phyloP scores from a whole-genome alignment of 2,113 vertebrate genomes.

The Dinomys branickii region DNA sequence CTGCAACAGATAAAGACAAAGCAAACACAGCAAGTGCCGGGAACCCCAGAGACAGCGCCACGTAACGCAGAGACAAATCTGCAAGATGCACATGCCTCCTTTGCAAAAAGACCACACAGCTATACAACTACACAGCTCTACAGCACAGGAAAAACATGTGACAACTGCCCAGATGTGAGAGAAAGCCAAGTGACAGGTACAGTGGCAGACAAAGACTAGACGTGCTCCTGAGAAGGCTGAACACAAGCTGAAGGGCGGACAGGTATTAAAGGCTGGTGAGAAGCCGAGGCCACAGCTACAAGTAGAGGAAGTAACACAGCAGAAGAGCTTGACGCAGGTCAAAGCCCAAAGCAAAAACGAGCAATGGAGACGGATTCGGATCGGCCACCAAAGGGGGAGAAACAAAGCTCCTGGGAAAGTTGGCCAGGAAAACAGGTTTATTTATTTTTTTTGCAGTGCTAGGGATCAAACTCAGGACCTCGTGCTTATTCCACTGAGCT shows the following conservation, averaged over 20 bases:
- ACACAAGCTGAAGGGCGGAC: not conserved
- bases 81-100: not conserved
- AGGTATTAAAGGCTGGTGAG: not conserved
- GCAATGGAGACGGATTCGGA: not conserved
- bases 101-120: not conserved
- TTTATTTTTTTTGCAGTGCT: no score
- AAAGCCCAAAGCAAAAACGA: not conserved
- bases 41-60: not conserved
- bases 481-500: no score
- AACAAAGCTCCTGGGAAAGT: not conserved
- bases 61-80: not conserved
- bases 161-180: not conserved
- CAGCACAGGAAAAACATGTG: not conserved
- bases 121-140: not conserved
- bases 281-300: not conserved
- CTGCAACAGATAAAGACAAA: not conserved
- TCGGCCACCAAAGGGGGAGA: not conserved
- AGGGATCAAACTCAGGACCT: no score
- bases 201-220: not conserved
- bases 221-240: not conserved
- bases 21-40: conserved; percentile 85
- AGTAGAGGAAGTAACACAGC: not conserved
- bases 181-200: not conserved
- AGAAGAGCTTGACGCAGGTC: not conserved
- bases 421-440: not conserved